Base-by-base conservation (phyloP, 1,140 invertebrate genomes). In the Colletes gigas region DNA sequence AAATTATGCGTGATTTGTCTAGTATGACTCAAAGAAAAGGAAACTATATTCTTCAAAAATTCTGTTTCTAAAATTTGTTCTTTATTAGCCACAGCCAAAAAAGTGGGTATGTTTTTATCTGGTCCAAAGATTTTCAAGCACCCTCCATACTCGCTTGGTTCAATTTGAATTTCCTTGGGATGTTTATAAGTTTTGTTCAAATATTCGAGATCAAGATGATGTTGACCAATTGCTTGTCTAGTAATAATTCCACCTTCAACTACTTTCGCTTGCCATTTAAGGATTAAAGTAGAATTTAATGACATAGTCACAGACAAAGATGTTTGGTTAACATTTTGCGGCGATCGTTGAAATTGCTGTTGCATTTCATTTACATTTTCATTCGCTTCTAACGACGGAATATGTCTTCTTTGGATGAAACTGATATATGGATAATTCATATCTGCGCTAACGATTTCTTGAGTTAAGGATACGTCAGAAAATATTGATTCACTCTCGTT, bases 101-200 rank as follows among this genome's bases (percentile, higher is more conserved):
- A 65, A 74, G 91, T 87, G 1, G 86, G 78, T 44, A 92, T 73
- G 65, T 93, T 93, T 50, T 91, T 78, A 70, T 93, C 92, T 7
- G 93, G 93, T 8, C 93, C 93, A 83, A 94, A 94, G 62, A 94
- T 92, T 50, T 87, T 93, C 4, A 94, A 75, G 6, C 90, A 85
- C n/a, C 89, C 87, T 30, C 84, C 88, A 47, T 91, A 91, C 14
- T 93, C 92, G 8, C 72, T 88, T 30, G 84, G 85, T 41, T 91
- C 90, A 6, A 84, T 62, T 52, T 72, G 78, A 4, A 85, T 44
- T 52, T 92, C 89, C 21, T 86, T 82, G 0, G 93, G 92, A 85
- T 93, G 89, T 78, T 91, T 91, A 6, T 92, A 92, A 0, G 84
- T 84, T 73, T 89, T 90, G 67, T 92, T 92, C 1, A 94, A 71